These are phyloP conservation scores for Gymnogyps californianus DNA, from an alignment of 2,113 vertebrate species.

Conservation along the genomic window DNA sequence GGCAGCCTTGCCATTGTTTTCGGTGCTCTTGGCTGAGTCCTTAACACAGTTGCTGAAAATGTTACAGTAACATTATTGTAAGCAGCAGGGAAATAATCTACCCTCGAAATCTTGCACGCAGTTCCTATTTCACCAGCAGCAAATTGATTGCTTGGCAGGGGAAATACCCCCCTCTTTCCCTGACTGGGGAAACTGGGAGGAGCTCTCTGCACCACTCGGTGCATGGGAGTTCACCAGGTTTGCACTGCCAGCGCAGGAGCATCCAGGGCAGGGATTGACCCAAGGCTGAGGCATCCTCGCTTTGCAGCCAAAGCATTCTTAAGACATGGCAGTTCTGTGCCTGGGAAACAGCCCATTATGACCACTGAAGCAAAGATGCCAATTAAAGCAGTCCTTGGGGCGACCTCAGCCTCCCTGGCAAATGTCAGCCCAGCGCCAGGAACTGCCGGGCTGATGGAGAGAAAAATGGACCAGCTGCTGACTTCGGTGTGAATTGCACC, in stretches of 20 bases:
- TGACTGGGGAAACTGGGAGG: neutral
- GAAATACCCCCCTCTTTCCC: neutral
- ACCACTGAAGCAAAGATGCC: slow-evolving; percentile 1
- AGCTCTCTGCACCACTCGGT: neutral
- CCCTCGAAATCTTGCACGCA: neutral
- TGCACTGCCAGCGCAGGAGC: neutral
- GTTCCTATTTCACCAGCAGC: neutral
- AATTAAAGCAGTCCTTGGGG: slow-evolving; percentile 12
- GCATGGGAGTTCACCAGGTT: neutral
- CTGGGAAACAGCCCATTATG: slow-evolving; percentile 24
- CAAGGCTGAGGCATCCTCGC: neutral
- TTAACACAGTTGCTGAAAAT: slow-evolving; percentile 11
- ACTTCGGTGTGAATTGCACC: neutral
- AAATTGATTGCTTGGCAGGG: neutral
- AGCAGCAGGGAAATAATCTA: slow-evolving; percentile 25
- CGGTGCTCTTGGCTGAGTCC: neutral
- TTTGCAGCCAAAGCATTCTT: slow-evolving; percentile 21
- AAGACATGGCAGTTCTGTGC: neutral
- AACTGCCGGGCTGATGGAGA: neutral
- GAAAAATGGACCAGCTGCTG: neutral
- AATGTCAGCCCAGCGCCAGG: neutral
- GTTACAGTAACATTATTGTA: slow-evolving; percentile 48
- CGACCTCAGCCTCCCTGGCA: neutral
- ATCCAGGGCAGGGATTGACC: neutral
- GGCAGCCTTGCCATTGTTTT: slow-evolving; percentile 8